These are phyloP conservation scores for Scaptodrosophila latifasciaeformis DNA, from an alignment of 2,888 invertebrate genomes.

Conservation along the genomic window DNA sequence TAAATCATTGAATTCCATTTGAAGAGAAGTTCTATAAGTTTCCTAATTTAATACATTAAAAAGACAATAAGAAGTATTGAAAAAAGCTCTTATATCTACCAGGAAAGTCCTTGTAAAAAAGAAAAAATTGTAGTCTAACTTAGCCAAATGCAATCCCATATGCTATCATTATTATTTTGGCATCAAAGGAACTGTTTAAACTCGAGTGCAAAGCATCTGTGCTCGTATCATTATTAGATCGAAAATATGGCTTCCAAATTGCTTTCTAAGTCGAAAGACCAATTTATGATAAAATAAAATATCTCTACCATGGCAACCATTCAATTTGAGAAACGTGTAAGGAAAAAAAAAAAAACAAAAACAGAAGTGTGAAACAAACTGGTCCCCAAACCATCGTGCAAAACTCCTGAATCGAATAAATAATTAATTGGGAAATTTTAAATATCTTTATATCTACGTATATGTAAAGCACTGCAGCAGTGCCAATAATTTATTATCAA, in stretches of 20 bases:
- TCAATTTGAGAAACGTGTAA: too few species aligned
- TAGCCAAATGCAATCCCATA: too few species aligned
- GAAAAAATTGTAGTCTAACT: too few species aligned
- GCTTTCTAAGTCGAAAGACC: slow-evolving; percentile 17
- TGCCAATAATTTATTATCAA: slow-evolving; percentile 8
- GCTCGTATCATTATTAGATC: slow-evolving; percentile 11
- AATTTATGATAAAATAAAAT: slow-evolving; percentile 17
- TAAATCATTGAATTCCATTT: too few species aligned
- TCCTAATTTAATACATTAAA: neutral
- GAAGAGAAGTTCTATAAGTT: neutral
- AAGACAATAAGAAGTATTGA: too few species aligned
- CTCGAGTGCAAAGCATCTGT: slow-evolving; percentile 8
- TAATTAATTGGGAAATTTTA: too few species aligned
- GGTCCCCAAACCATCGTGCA: slow-evolving; percentile 36
- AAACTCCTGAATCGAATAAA: too few species aligned
- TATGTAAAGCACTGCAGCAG: neutral
- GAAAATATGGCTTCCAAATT: slow-evolving; percentile 3
- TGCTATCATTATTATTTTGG: slow-evolving; percentile 12
- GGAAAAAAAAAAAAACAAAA: neutral
- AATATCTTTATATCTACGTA: too few species aligned
- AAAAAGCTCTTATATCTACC: too few species aligned
- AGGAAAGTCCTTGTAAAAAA: too few species aligned
- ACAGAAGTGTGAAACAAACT: slow-evolving; percentile 21
- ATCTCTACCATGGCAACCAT: slow-evolving; percentile 14
- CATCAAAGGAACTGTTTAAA: slow-evolving; percentile 41